Evolutionary conservation across 1,140 invertebrate species (phyloP), one percentile per base, ranked within the genome.

Genomic region (Drosophila burlai): DNA sequence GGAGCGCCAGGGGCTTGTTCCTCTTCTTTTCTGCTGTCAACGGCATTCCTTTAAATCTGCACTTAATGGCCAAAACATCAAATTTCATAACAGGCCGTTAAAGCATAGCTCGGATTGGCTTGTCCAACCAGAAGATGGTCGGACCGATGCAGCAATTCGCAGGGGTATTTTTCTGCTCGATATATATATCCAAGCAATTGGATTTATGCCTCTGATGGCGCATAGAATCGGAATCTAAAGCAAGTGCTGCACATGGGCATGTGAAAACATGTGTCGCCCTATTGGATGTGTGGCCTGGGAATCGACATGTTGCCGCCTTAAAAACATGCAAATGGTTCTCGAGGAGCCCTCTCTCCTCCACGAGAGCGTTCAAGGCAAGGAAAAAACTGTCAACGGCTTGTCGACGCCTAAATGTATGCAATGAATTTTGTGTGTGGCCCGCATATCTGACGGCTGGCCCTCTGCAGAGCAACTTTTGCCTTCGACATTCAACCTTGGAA

Each of bases 381-480:
- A 55, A 81, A 83, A 76, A 89, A 87, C 84, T 84, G 85, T 81
- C 81, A 84, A 63, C 84, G 85, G 81, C 74, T 90, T 84, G 84
- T 81, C 69, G 77, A 49, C 83, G 62, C 47, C 79, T 61, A 76
- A 86, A 84, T 84, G 60, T 77, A 84, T 87, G 80, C 71, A 68
- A 76, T 76, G 69, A 65, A 76, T 76, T 57, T 76, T 65, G 67
- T 68, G 64, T 54, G 64, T 42, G 55, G 60, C 85, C 84, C 84
- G 84, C 85, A 89, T 90, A 84, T 89, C 79, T 89, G 77, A 78
- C 81, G 83, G 62, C 43, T 73, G 46, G 60, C 62, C 62, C 76
- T 54, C 24, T 52, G 34, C 55, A 59, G 61, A 65, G 76, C 46
- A 89, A 80, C 43, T 73, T 80, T 89, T 84, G 54, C 57, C 49